Conservation (phyloP, 2,113 vertebrate genomes). For the Monarcha castaneiventris region DNA sequence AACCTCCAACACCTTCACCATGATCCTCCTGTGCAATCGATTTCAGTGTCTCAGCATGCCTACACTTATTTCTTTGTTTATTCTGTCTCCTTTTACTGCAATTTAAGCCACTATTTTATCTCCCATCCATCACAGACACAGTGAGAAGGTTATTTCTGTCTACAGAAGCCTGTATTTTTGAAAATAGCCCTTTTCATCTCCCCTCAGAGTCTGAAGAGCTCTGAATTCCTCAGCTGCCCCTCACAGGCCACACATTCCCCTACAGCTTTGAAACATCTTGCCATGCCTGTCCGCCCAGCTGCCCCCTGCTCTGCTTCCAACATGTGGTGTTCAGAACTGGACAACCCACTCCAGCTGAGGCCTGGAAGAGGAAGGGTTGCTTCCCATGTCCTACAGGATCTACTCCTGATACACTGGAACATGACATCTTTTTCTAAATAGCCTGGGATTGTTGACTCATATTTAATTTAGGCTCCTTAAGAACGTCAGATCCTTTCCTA, state of each 20-base stretch:
- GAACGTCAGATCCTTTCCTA: not conserved
- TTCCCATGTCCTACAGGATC: not conserved
- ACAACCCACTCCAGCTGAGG: not conserved
- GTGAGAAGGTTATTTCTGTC: not conserved
- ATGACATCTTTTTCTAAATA: not conserved
- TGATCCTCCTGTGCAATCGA: accelerated
- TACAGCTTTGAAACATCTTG: not conserved
- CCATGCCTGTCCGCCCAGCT: accelerated
- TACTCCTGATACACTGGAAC: not conserved
- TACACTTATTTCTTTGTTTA: not conserved
- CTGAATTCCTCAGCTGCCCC: not conserved
- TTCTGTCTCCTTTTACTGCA: not conserved
- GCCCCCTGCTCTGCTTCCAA: not conserved
- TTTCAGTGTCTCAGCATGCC: not conserved
- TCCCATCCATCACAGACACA: not conserved
- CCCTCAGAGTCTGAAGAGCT: not conserved
- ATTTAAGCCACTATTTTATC: not conserved
- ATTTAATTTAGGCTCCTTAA: not conserved
- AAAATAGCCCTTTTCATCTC: not conserved
- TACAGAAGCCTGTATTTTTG: not conserved
- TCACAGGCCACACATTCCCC: not conserved
- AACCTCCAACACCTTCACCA: not conserved
- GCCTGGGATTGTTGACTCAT: not conserved
- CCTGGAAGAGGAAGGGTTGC: not conserved
- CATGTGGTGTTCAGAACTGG: not conserved